Conservation (phyloP, 2,797 vertebrate species). For the Semotilus atromaculatus region DNA sequence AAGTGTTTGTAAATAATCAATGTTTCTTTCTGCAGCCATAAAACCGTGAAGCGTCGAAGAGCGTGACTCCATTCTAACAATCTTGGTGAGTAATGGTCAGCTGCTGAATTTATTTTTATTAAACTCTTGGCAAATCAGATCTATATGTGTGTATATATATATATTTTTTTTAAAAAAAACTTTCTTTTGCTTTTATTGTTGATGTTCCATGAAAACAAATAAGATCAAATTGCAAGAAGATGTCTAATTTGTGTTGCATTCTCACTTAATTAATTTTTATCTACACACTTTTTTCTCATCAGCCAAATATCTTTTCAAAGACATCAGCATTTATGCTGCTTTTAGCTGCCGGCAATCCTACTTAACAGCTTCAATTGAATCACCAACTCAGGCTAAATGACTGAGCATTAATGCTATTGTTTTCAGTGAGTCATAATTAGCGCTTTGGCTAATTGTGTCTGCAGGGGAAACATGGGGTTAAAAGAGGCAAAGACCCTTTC, state of each 20-base stretch:
- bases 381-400: conserved; percentile 46
- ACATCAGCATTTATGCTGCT: background rate
- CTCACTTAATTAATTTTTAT: background rate
- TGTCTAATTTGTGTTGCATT: background rate
- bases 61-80: conserved; percentile 15
- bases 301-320: background rate
- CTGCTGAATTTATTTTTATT: conserved; percentile 46
- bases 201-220: conserved; percentile 17
- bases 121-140: conserved; percentile 51
- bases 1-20: conserved; percentile 44
- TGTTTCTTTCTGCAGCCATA: conserved; percentile 37
- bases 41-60: background rate
- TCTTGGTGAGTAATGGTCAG: conserved; percentile 46
- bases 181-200: background rate
- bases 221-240: background rate
- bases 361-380: conserved; percentile 34
- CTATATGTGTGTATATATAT: background rate
- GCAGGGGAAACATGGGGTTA: conserved; percentile 58
- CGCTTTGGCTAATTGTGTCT: conserved; percentile 55
- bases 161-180: too few species aligned
- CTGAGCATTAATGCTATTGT: conserved; percentile 53
- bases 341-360: conserved; percentile 16
- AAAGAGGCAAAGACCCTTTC: conserved; percentile 60
- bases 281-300: background rate
- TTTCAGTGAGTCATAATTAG: conserved; percentile 55